Evolutionary conservation across 1,140 invertebrate genomes (phyloP).

Genomic region (Drosophila nasuta): DNA sequence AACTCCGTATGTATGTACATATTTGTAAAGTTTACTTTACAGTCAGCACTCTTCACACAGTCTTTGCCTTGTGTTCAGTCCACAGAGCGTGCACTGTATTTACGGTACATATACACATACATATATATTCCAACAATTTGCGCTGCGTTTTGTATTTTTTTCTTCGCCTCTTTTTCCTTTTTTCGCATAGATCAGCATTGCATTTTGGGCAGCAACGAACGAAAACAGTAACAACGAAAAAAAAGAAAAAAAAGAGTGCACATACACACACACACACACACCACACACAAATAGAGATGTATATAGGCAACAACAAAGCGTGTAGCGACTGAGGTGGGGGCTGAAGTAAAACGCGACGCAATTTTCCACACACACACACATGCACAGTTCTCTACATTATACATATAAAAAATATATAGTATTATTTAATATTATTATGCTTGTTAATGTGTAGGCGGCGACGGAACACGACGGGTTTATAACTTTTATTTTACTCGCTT

Average conservation of each 20-base stretch:
- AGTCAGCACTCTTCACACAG: no score
- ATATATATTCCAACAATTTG: slow-evolving; percentile 45
- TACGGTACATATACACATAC: neutral
- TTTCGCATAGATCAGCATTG: slow-evolving; percentile 51
- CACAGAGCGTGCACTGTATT: no score
- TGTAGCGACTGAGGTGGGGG: neutral
- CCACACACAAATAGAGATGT: neutral
- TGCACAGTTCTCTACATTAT: slow-evolving; percentile 4
- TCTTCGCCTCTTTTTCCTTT: slow-evolving; percentile 35
- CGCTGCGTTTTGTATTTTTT: slow-evolving; percentile 43
- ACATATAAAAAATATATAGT: neutral
- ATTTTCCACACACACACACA: slow-evolving; percentile 51
- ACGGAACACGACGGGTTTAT: neutral
- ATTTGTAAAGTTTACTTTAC: no score
- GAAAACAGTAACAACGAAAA: slow-evolving; percentile 3
- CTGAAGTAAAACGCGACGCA: slow-evolving; percentile 64
- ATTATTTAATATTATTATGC: neutral
- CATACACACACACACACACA: neutral
- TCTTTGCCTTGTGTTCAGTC: no score
- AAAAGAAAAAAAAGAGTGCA: slow-evolving; percentile 7
- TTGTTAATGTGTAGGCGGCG: neutral
- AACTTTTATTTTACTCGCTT: slow-evolving; percentile 17
- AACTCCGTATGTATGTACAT: no score
- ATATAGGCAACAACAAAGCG: slow-evolving; percentile 23
- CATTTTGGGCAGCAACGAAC: slow-evolving; percentile 35